Conservation (phyloP, 2,113 vertebrate genomes). For the Spheniscus mendiculus region DNA sequence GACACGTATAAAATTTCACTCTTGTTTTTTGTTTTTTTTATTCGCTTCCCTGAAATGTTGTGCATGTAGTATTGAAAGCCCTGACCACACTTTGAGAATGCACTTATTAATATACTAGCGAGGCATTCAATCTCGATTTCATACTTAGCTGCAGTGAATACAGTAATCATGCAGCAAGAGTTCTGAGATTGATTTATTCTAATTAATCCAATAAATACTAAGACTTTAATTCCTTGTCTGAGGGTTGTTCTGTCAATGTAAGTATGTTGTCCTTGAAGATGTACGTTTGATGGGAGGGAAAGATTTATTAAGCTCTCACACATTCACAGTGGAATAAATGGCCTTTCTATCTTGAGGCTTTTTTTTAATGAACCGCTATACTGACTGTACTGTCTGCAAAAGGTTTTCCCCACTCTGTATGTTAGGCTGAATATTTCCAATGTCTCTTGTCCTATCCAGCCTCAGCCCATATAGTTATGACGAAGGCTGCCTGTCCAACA, state of each 20-base stretch:
- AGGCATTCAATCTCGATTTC: slow-evolving; percentile 45
- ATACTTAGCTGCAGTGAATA: slow-evolving; percentile 43
- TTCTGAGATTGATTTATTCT: slow-evolving; percentile 58
- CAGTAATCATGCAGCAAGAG: slow-evolving; percentile 4
- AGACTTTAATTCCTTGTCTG: slow-evolving; percentile 55
- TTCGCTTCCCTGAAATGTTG: neutral
- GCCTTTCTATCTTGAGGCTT: neutral
- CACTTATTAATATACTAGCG: neutral
- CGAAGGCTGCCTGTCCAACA: slow-evolving; percentile 93
- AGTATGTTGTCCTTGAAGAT: slow-evolving; percentile 50
- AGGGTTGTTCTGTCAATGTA: slow-evolving; percentile 23
- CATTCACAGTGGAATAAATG: neutral
- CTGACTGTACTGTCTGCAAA: neutral
- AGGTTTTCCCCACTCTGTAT: neutral
- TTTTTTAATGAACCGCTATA: neutral
- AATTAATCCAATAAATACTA: slow-evolving; percentile 62
- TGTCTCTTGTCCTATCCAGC: slow-evolving; percentile 67
- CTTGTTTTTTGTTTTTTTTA: neutral
- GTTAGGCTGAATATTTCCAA: neutral
- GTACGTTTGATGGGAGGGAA: slow-evolving; percentile 20
- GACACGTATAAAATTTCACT: neutral
- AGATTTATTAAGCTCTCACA: slow-evolving; percentile 52
- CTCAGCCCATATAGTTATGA: slow-evolving; percentile 96
- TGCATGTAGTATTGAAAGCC: neutral
- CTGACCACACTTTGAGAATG: neutral